Base-by-base conservation (phyloP, 1,140 invertebrate species). In the Chionoecetes opilio region DNA sequence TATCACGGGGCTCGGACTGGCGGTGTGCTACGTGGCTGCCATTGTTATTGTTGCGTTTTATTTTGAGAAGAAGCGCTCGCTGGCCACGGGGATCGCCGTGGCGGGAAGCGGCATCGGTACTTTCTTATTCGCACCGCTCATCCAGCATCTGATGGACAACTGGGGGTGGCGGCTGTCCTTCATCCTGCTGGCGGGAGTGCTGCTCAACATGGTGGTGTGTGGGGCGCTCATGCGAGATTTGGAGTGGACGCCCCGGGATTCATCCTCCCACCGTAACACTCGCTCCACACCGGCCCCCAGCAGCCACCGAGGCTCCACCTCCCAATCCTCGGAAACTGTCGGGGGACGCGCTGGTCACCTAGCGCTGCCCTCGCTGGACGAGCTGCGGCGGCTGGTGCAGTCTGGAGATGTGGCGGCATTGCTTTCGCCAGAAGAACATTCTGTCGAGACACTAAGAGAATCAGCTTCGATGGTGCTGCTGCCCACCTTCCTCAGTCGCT, bases 21-120 rank as follows among this genome's bases (percentile, higher is more conserved):
- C 97, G 14, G 96, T 97, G 14, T 97, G 97, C 94, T 97, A 97
- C 96, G 98, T 99, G 0, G 98, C 99, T 0, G 98, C 98, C 0
- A 98, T 99, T 0, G 99, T 99, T 0, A 99, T 99, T 96, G 99
- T 99, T 3, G 99, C 99, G 0, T 99, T 99, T 97, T 99, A 99
- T 97, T 99, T 99, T 97, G 99, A 99, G 96, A 98, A 98, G 96
- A 98, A 98, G 96, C 97, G 99, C 89, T 99, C 99, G 0, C 98
- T 99, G 84, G 99, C 99, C 0, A 99, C 99, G 0, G 99, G 99
- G 0, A 97, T 99, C 34, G 98, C 99, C 0, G 99, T 99, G 0
- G 99, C 99, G 96, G 99, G 99, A 0, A 99, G 98, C 96, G 98
- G 98, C 9, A 98, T 98, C 82, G 98, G 99, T 0, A 99, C 99